These are phyloP conservation scores for Girardinichthys multiradiatus DNA, from an alignment of 2,113 vertebrate genomes.

Conservation along the genomic window DNA sequence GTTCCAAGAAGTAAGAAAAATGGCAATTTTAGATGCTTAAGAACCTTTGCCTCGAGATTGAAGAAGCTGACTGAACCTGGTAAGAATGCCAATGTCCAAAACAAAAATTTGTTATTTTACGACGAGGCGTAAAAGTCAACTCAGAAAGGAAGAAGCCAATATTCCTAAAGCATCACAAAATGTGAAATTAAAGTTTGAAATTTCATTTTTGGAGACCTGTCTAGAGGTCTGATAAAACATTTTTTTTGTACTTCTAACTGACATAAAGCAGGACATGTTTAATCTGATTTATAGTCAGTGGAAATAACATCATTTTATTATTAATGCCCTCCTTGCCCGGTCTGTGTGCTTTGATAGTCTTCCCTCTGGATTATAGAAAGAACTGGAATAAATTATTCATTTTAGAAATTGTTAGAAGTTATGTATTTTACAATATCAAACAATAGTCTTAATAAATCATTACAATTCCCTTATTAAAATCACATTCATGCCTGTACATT, in stretches of 20 bases:
- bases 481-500: neutral
- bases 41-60: neutral
- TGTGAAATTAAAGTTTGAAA: neutral
- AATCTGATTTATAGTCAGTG: neutral
- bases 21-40: neutral
- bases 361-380: no score
- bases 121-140: no score
- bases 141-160: no score
- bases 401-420: neutral
- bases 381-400: neutral
- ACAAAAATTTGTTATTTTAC: neutral
- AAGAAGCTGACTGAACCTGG: neutral
- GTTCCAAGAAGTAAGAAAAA: neutral
- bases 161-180: neutral
- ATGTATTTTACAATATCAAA: neutral
- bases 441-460: no score
- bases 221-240: neutral
- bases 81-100: neutral
- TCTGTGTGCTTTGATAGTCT: no score
- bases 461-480: no score
- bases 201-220: neutral
- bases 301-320: neutral
- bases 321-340: no score
- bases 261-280: neutral
- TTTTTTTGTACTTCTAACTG: neutral